A percentile compares a stretch with the other conserved stretches of the same genome.
Evolutionary conservation across 2,797 vertebrate genomes (phyloP).

Genomic region (Calcarius lapponicus): DNA sequence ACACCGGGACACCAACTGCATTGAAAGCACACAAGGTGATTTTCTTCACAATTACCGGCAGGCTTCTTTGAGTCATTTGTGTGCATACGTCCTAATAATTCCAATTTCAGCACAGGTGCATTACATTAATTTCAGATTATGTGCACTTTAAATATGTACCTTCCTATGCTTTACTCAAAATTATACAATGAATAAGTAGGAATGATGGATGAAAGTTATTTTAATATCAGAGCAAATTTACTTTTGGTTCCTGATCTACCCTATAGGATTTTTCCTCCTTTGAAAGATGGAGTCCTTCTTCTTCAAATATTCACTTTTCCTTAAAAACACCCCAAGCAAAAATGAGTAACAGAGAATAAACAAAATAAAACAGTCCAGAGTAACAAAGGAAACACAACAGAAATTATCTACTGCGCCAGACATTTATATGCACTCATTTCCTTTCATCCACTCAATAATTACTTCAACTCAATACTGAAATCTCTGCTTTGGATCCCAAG

Average conservation of each 20-base stretch:
- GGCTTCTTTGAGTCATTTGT: neutral
- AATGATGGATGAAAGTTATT: neutral
- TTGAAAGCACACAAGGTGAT: neutral
- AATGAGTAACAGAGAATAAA: neutral
- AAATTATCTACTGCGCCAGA: neutral
- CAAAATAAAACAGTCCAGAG: neutral
- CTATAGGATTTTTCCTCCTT: neutral
- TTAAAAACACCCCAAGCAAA: neutral
- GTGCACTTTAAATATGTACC: neutral
- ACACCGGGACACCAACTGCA: neutral
- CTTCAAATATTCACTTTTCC: neutral
- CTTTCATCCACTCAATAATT: neutral
- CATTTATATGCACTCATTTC: neutral
- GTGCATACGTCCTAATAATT: neutral
- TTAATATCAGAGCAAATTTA: neutral
- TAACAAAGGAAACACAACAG: neutral
- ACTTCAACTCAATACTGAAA: neutral
- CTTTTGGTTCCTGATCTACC: neutral
- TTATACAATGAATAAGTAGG: neutral
- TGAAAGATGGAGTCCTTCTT: neutral
- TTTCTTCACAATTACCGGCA: neutral
- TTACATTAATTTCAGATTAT: neutral
- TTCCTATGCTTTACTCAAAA: neutral
- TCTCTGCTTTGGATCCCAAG: neutral
- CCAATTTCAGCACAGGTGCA: neutral